These are phyloP conservation scores for Oxyruncus cristatus DNA, from an alignment of 2,113 vertebrate species.

Conservation along the genomic window DNA sequence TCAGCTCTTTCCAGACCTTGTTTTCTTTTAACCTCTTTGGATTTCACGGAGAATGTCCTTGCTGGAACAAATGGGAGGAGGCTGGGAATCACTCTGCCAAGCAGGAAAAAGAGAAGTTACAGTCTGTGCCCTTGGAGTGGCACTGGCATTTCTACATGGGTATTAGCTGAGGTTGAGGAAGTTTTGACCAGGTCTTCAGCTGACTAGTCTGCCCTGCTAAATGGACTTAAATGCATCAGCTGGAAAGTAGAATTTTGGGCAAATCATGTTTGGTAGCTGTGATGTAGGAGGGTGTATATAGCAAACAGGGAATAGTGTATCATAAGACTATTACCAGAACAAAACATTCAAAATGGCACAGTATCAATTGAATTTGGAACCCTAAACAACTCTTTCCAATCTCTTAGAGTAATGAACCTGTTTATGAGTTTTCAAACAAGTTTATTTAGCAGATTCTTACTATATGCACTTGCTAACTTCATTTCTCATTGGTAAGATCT, in stretches of 20 bases:
- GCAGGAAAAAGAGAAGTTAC: neutral
- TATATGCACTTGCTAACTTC: neutral
- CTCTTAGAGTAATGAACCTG: neutral
- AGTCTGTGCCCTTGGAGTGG: neutral
- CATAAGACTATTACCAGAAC: neutral
- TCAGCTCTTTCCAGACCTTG: neutral
- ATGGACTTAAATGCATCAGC: neutral
- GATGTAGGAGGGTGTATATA: accelerated
- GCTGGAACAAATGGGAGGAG: neutral
- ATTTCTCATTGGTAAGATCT: conserved; percentile 34
- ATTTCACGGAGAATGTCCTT: neutral
- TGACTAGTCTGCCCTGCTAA: neutral
- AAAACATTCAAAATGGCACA: neutral
- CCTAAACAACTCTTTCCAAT: neutral
- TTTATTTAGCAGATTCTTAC: conserved; percentile 21
- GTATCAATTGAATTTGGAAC: neutral
- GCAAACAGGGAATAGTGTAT: neutral
- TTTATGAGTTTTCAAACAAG: neutral
- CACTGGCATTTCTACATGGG: neutral
- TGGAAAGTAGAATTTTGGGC: neutral
- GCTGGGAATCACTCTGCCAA: neutral
- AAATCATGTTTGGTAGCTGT: neutral
- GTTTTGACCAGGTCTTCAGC: neutral
- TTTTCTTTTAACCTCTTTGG: neutral
- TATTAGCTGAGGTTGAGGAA: neutral